Base-by-base conservation (phyloP, 2,888 invertebrate genomes). In the Myopa testacea region DNA sequence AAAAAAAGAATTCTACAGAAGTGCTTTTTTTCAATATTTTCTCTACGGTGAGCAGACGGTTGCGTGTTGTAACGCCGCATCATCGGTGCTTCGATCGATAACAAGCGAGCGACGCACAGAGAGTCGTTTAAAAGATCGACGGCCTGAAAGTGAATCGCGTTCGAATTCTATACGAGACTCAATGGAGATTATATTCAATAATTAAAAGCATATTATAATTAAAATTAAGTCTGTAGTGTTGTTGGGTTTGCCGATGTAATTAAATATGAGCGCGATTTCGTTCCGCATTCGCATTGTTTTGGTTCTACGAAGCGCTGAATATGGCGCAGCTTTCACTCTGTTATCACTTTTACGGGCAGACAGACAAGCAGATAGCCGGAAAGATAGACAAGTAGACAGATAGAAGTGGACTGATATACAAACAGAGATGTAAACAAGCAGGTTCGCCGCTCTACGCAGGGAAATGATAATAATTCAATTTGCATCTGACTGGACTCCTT, bases 211-310 rank as follows among this genome's bases (percentile, higher is more conserved):
- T 62, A 8, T 19, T n/a, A 62, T 62, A 62, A 62, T 62, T 62
- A 5, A 62, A 26, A 62, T 26, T 8, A 10, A 45, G 45, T 62
- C n/a, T 2, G n/a, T 26, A 26, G 26, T 7, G 26, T 62, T 62
- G 26, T n/a, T 45, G 10, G 10, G 16, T 14, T 14, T 55, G 37
- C 14, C 14, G 55, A 34, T 70, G 26, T 55, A n/a, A 55, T 55
- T 12, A 52, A 52, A 34, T 63, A 26, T 69, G 5, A 52, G 16
- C 34, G 34, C 19, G 37, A n/a, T 70, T 37, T 55, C 55, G n/a
- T 70, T 70, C 70, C 70, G 70, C 70, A 12, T 70, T 70, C 37
- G 37, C 70, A 37, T 70, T 55, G 55, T 70, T 70, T 55, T 52
- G 55, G 55, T 70, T 70, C 34, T 55, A 34, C 16, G 55, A 55